Evolutionary conservation across 2,797 vertebrate genomes (phyloP).

Genomic region (Linurgus olivaceus): DNA sequence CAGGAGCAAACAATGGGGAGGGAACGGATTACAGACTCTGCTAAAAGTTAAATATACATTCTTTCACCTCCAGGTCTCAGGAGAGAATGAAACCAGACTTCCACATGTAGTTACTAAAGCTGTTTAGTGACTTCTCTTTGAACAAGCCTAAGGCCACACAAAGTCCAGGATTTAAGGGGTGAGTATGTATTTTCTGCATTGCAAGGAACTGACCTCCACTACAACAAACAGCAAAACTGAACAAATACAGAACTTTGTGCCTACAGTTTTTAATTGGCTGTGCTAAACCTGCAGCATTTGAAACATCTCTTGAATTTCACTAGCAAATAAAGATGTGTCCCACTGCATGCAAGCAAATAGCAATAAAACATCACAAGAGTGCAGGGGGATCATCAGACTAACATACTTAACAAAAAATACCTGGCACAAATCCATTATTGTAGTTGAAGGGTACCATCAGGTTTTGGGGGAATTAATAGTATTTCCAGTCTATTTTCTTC

Average conservation of each 20-base stretch:
- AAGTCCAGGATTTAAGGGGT: background rate
- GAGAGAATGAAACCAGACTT: background rate
- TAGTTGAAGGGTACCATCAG: background rate
- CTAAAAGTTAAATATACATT: background rate
- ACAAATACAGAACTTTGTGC: background rate
- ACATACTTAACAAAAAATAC: background rate
- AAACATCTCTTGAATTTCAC: background rate
- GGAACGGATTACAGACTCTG: background rate
- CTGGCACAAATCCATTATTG: background rate
- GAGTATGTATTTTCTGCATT: background rate
- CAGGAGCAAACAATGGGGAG: background rate
- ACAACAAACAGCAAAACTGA: background rate
- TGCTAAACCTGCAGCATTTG: background rate
- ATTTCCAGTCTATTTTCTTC: background rate
- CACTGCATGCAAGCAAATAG: background rate
- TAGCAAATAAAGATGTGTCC: background rate
- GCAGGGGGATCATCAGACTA: background rate
- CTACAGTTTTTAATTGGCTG: background rate
- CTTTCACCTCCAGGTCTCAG: background rate
- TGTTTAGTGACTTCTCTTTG: background rate
- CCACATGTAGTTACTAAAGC: background rate
- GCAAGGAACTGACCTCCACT: background rate
- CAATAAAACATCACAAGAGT: background rate
- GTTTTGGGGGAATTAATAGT: background rate
- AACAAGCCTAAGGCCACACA: background rate